Percentiles rank a stretch among this genome's conserved stretches.
These are phyloP conservation scores for Halictus quadricinctus DNA, from an alignment of 2,888 invertebrate species.

Conservation along the genomic window DNA sequence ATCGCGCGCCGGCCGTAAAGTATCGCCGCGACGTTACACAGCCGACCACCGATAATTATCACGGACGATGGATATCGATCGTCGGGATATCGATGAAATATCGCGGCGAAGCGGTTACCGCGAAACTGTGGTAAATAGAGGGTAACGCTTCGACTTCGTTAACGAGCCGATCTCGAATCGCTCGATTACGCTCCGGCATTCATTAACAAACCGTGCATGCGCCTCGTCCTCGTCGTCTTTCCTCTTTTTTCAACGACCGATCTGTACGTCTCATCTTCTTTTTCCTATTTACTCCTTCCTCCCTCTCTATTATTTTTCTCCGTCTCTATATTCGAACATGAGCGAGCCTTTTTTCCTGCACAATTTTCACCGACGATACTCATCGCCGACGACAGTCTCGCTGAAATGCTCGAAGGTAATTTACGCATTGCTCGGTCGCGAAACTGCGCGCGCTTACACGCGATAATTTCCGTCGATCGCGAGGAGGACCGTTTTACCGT, in stretches of 20 bases:
- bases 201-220: slow-evolving; percentile 57
- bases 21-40: slow-evolving; percentile 59
- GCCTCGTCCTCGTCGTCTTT: slow-evolving; percentile 3
- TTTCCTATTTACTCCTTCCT: background rate
- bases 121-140: slow-evolving; percentile 70
- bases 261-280: background rate
- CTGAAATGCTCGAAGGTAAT: slow-evolving; percentile 17
- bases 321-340: too few relatives aligned
- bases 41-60: slow-evolving; percentile 67
- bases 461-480: slow-evolving; percentile 43
- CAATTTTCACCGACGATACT: slow-evolving; percentile 27
- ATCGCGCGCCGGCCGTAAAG: slow-evolving; percentile 62
- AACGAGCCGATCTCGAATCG: slow-evolving; percentile 65
- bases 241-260: background rate
- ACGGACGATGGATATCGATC: slow-evolving; percentile 67
- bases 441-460: background rate
- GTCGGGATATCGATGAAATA: slow-evolving; percentile 66
- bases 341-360: background rate
- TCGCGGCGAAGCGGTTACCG: slow-evolving; percentile 55
- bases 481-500: slow-evolving; percentile 46
- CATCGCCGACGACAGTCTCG: slow-evolving; percentile 7
- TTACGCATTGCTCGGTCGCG: slow-evolving; percentile 7
- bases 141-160: slow-evolving; percentile 65
- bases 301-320: background rate
- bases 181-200: slow-evolving; percentile 55